Conservation (phyloP, 2,113 vertebrate species). For the Todiramphus saurophagus region DNA sequence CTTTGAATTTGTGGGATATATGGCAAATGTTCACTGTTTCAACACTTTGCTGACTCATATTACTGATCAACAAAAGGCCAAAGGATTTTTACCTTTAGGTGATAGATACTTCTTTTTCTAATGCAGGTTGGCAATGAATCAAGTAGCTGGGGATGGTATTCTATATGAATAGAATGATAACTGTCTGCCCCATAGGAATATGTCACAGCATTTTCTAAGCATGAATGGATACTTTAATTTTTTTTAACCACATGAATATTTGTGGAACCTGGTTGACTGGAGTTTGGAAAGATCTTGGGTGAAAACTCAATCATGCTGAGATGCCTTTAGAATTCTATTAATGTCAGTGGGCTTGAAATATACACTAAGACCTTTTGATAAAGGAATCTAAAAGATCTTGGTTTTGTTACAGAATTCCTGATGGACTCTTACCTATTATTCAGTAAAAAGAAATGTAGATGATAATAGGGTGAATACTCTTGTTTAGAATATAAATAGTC, state of each 20-base stretch:
- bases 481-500: neutral
- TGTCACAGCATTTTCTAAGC: neutral
- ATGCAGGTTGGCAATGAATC: neutral
- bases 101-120: neutral
- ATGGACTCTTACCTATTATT: neutral
- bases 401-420: neutral
- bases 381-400: neutral
- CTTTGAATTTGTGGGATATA: neutral
- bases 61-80: neutral
- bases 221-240: neutral
- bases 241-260: neutral
- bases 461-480: rapidly evolving
- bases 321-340: neutral
- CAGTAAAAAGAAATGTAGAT: neutral
- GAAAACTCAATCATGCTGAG: neutral
- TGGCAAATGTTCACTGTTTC: neutral
- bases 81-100: neutral
- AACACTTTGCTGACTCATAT: neutral
- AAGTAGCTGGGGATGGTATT: neutral
- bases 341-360: neutral
- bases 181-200: neutral
- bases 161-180: neutral
- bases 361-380: neutral
- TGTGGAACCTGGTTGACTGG: neutral
- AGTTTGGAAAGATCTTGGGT: neutral